phyloP scores from a whole-genome alignment of 2,888 invertebrate genomes.

The Cephus pygmeus region DNA sequence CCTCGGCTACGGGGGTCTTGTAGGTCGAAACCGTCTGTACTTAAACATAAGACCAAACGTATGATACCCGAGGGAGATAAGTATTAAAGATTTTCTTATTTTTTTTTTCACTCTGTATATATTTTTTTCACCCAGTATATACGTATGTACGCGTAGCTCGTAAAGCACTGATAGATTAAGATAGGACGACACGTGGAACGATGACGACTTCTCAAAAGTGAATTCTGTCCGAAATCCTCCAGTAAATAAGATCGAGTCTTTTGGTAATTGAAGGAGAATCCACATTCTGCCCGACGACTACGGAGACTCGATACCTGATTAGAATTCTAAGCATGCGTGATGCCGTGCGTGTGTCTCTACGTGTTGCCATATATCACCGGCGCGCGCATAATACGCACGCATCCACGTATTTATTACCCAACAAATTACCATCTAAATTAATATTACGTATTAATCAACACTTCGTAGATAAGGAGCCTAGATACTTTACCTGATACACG shows the following conservation, averaged over 20 bases:
- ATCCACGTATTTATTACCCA: constrained; percentile 41
- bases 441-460: constrained; percentile 41
- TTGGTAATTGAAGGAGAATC: background rate
- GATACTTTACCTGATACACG: background rate
- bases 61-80: background rate
- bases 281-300: background rate
- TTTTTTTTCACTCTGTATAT: background rate
- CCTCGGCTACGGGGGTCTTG: background rate
- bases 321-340: constrained; percentile 20
- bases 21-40: background rate
- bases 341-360: constrained; percentile 21
- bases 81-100: background rate
- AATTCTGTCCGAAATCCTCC: background rate
- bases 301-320: background rate
- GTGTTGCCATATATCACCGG: constrained; percentile 35
- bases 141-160: background rate
- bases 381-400: constrained; percentile 30
- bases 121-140: background rate
- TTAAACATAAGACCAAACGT: background rate
- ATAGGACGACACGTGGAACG: background rate
- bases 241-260: background rate
- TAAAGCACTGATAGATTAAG: background rate
- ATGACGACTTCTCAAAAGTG: background rate
- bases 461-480: constrained; percentile 12
- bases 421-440: constrained; percentile 32